phyloP scores from a whole-genome alignment of 2,113 vertebrate species.

The Thymallus thymallus region DNA sequence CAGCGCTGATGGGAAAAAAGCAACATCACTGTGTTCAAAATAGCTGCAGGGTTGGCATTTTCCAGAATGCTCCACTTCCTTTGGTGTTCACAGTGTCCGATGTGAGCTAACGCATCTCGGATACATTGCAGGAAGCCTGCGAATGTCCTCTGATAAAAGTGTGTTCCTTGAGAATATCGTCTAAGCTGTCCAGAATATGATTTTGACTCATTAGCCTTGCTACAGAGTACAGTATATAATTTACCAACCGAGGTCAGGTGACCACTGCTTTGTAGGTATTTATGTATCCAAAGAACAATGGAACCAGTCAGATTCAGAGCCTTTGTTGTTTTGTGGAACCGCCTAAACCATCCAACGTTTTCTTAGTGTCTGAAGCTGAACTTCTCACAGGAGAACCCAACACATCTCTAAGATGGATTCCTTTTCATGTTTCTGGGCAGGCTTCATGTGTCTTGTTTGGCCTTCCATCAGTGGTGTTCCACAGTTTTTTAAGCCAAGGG shows the following conservation, averaged over 20 bases:
- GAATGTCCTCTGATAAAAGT: not conserved
- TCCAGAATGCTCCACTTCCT: constrained; percentile 53
- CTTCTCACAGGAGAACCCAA: not conserved
- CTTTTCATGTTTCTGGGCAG: not conserved
- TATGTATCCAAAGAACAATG: not conserved
- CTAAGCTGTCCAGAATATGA: not conserved
- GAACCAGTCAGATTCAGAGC: not conserved
- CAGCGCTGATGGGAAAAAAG: constrained; percentile 18
- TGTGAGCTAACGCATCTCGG: constrained; percentile 65
- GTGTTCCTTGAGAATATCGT: not conserved
- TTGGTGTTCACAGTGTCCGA: constrained; percentile 53
- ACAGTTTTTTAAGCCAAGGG: not conserved
- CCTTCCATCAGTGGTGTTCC: not conserved
- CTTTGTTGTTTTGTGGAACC: not conserved
- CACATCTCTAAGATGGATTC: not conserved
- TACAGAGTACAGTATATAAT: not conserved
- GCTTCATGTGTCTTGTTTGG: not conserved
- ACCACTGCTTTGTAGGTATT: not conserved
- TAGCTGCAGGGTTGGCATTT: constrained; percentile 57
- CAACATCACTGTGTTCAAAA: constrained; percentile 53
- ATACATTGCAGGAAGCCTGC: constrained; percentile 61
- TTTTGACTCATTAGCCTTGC: not conserved
- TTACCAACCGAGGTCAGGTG: not conserved
- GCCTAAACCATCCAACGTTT: not conserved
- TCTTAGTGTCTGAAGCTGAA: not conserved